Conservation (phyloP, 1,140 invertebrate genomes). For the Oryctes rhinoceros region DNA sequence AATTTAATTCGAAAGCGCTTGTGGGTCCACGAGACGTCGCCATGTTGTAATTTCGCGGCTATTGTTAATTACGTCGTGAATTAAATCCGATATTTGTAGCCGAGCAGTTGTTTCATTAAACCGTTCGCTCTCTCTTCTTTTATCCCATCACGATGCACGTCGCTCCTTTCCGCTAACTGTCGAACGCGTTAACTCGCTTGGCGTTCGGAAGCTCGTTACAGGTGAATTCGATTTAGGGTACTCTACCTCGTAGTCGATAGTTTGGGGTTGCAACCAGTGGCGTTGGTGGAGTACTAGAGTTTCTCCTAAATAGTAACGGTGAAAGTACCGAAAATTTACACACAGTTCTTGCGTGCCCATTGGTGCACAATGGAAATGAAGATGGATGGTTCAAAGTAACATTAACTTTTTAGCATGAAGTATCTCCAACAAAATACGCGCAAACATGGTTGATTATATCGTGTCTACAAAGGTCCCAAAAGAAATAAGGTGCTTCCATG, state of each 20-base stretch:
- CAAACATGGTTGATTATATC: too few relatives aligned
- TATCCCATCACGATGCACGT: not conserved
- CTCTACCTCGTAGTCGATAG: slow-evolving; percentile 2
- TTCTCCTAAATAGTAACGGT: too few relatives aligned
- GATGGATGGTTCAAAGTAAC: too few relatives aligned
- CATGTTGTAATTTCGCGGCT: slow-evolving; percentile 33
- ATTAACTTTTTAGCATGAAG: too few relatives aligned
- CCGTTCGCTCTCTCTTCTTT: slow-evolving; percentile 1
- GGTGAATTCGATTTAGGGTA: slow-evolving; percentile 27
- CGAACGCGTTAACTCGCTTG: not conserved
- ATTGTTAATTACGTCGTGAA: slow-evolving; percentile 37
- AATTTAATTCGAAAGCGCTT: slow-evolving; percentile 36
- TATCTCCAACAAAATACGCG: too few relatives aligned
- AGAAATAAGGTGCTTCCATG: too few relatives aligned
- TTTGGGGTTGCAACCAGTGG: slow-evolving; percentile 1
- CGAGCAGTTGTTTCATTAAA: slow-evolving; percentile 23
- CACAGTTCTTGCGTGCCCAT: too few relatives aligned
- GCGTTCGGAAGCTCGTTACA: slow-evolving; percentile 22
- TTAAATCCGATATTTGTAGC: slow-evolving; percentile 36
- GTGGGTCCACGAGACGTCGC: slow-evolving; percentile 28
- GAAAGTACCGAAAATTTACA: too few relatives aligned
- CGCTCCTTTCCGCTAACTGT: slow-evolving; percentile 8
- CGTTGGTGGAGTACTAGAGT: too few relatives aligned
- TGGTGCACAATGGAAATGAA: too few relatives aligned
- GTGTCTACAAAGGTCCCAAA: too few relatives aligned